phyloP scores from a whole-genome alignment of 2,797 vertebrate genomes.

The Buceros bicornis region DNA sequence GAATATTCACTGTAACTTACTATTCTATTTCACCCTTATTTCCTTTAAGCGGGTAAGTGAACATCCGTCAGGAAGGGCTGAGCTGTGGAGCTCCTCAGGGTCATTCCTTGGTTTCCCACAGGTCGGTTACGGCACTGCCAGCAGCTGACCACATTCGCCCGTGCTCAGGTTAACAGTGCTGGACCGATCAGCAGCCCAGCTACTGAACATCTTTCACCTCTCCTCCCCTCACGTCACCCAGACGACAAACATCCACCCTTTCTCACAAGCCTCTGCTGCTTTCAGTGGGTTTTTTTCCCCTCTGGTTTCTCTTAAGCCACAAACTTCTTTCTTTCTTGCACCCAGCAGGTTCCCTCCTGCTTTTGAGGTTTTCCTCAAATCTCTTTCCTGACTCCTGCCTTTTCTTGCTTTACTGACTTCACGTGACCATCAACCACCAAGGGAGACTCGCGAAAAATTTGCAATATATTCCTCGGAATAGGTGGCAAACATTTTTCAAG shows the following conservation, averaged over 20 bases:
- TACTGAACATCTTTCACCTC: neutral
- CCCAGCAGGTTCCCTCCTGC: neutral
- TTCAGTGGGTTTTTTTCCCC: neutral
- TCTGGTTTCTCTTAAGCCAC: neutral
- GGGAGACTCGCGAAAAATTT: neutral
- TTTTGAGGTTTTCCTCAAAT: neutral
- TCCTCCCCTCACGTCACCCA: neutral
- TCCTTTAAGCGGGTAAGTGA: neutral
- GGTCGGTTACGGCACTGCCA: rapidly evolving
- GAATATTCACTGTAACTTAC: neutral
- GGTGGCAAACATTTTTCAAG: neutral
- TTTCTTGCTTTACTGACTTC: neutral
- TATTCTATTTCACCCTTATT: neutral
- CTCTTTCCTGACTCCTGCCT: neutral
- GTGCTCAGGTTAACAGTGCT: neutral
- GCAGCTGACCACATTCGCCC: neutral
- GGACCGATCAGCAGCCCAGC: neutral
- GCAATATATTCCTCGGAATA: neutral
- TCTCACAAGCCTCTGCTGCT: neutral
- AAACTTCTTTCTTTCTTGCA: neutral
- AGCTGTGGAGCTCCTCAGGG: neutral
- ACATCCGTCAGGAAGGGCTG: neutral
- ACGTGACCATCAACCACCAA: neutral
- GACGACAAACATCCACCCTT: neutral
- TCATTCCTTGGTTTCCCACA: neutral